Base-by-base conservation (phyloP, 2,797 vertebrate species). In the Yasuhikotakia modesta region DNA sequence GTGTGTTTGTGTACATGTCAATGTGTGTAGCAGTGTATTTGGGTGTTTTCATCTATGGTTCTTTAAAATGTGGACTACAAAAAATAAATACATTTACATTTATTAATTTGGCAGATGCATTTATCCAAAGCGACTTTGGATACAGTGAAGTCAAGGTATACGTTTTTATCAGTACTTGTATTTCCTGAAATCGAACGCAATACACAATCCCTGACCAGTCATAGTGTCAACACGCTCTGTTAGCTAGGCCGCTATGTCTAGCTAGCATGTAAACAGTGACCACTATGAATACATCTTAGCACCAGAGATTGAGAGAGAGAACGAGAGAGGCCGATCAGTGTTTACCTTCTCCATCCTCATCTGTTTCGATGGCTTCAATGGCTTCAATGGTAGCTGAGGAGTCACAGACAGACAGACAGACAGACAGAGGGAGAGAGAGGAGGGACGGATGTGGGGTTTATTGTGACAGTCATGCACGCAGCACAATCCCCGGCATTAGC, bases 341-440 rank as follows among this genome's bases (percentile, higher is more conserved):
- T 76, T 94, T 94, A 95, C 94, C 94, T 94, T 95, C 94, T 88
- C 87, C 68, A 84, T 94, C 93, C 90, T 94, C 91, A 89, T 87
- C 89, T 24, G 90, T 70, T 91, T 95, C 94, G 88, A 93, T 91
- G 88, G 94, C 93, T 92, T 94, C 94, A 88, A 94, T 94, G 92
- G 94, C 94, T 90, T 94, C 94, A 85, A 93, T 93, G 90, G 94
- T 94, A 90, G 94, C 94, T 94, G 92, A 90, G 79, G 84, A 84
- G 68, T 73, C 81, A 81, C 76, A 82, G 80, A 86, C 73, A 75
- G 80, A 81, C 82, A 76, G 69, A 73, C 75, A 77, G 45, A 71
- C 60, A 85, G 74, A 84, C 64, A 73, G 68, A 63, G 27, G 79
- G 72, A 79, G 53, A 82, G 64, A 77, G 69, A 85, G 79, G 81